Evolutionary conservation across 2,113 vertebrate genomes (phyloP).

Genomic region (Semicossyphus pulcher): DNA sequence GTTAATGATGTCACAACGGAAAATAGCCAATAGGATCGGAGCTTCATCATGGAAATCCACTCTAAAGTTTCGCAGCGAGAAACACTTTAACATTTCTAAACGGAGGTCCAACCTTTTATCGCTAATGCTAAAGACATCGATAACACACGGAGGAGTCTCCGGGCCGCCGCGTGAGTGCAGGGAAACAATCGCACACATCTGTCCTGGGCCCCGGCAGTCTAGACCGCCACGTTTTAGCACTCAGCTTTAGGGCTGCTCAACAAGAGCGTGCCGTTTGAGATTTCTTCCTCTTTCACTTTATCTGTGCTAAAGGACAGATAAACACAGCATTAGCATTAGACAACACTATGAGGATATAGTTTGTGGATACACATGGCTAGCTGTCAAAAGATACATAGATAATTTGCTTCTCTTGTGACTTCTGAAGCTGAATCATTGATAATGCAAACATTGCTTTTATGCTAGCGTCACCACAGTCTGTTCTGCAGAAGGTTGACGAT

Average conservation of each 20-base stretch:
- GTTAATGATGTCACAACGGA: constrained; percentile 72
- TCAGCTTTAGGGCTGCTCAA: constrained; percentile 47
- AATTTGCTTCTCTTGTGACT: constrained; percentile 53
- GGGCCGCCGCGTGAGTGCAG: constrained; percentile 56
- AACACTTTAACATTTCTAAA: constrained; percentile 9
- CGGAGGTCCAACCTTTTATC: constrained; percentile 43
- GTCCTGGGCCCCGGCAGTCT: constrained; percentile 20
- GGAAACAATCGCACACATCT: constrained; percentile 58
- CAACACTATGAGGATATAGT: constrained; percentile 20
- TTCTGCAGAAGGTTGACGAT: constrained; percentile 54
- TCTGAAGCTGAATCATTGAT: constrained; percentile 54
- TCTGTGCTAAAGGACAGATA: constrained; percentile 23
- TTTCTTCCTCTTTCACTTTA: constrained; percentile 49
- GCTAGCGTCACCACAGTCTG: constrained; percentile 44
- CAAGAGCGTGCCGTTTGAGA: constrained; percentile 61
- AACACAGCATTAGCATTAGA: constrained; percentile 37
- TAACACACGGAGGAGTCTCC: constrained; percentile 46
- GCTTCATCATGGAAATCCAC: constrained; percentile 52
- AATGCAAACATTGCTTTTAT: constrained; percentile 45
- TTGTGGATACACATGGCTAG: constrained; percentile 36
- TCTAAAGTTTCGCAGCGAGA: constrained; percentile 29
- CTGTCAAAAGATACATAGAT: constrained; percentile 32
- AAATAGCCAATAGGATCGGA: constrained; percentile 61
- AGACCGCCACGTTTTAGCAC: constrained; percentile 33
- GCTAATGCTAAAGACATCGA: constrained; percentile 43